phyloP scores from a whole-genome alignment of 2,888 invertebrate species.

The Cheilosia soror region DNA sequence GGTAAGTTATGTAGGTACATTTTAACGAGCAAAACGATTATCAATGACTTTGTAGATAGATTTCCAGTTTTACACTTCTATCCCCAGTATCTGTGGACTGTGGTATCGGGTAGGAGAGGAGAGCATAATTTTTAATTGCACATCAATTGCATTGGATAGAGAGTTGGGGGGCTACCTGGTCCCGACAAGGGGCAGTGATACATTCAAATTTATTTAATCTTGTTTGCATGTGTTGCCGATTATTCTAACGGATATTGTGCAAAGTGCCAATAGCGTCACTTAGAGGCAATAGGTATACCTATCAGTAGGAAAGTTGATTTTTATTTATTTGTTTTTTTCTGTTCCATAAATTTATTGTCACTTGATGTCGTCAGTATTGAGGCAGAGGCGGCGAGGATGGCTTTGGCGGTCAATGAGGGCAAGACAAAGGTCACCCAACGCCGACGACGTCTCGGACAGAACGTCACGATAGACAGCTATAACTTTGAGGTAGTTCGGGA shows the following conservation, averaged over 20 bases:
- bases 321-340: no score
- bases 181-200: no score
- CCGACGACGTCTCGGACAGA: no score
- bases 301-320: no score
- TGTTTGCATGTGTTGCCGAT: slow-evolving; percentile 1
- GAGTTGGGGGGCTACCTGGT: neutral
- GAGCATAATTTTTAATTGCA: slow-evolving; percentile 62
- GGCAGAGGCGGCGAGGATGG: no score
- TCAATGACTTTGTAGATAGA: slow-evolving; percentile 67
- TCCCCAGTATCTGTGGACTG: neutral
- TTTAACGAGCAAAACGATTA: slow-evolving; percentile 70
- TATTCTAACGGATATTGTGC: slow-evolving; percentile 18
- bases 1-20: slow-evolving; percentile 58
- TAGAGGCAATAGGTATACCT: neutral
- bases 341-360: no score
- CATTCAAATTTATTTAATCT: slow-evolving; percentile 41
- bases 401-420: no score
- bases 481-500: no score
- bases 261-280: neutral
- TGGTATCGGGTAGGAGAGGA: slow-evolving; percentile 9
- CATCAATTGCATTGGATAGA: slow-evolving; percentile 43
- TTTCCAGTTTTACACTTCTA: slow-evolving; percentile 54
- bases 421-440: no score
- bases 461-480: no score
- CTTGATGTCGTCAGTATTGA: no score